These are phyloP conservation scores for Pempheris klunzingeri DNA, from an alignment of 2,797 vertebrate species.

Conservation along the genomic window DNA sequence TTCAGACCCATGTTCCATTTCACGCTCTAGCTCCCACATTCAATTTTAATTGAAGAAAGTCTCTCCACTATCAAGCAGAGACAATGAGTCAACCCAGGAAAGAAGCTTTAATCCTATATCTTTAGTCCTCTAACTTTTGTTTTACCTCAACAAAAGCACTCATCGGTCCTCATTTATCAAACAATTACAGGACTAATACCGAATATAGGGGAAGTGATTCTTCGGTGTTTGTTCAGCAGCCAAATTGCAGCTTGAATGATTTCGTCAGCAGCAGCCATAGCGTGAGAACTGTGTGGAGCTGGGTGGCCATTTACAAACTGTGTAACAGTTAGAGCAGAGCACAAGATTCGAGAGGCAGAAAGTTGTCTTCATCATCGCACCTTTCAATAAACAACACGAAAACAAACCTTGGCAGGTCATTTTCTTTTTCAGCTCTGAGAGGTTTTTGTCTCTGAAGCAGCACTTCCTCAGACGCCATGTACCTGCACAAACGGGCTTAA, in stretches of 20 bases:
- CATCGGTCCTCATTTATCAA: conserved; percentile 5
- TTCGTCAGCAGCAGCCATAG: background rate
- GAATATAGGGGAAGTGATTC: background rate
- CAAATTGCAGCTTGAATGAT: background rate
- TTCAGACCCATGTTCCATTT: conserved; percentile 74
- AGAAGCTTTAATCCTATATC: conserved; percentile 21
- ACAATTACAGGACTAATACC: background rate
- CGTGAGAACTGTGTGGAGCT: background rate
- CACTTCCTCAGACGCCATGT: conserved; percentile 3
- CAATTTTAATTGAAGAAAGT: conserved; percentile 75
- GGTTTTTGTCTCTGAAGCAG: conserved; percentile 27
- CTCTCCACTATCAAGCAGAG: conserved; percentile 37
- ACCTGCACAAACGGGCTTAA: conserved; percentile 5
- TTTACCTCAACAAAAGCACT: background rate
- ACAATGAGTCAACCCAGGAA: conserved; percentile 37
- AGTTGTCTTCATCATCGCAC: background rate
- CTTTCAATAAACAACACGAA: background rate
- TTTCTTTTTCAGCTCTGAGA: conserved; percentile 1
- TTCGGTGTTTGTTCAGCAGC: background rate
- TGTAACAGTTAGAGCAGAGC: background rate
- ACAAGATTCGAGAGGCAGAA: background rate
- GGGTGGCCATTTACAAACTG: background rate
- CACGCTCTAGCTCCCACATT: conserved; percentile 74
- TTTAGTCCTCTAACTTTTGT: conserved; percentile 22
- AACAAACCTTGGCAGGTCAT: background rate